A percentile compares a stretch with the other conserved stretches of the same genome.
These are phyloP conservation scores for Lathamus discolor DNA, from an alignment of 2,113 vertebrate genomes.

Conservation along the genomic window DNA sequence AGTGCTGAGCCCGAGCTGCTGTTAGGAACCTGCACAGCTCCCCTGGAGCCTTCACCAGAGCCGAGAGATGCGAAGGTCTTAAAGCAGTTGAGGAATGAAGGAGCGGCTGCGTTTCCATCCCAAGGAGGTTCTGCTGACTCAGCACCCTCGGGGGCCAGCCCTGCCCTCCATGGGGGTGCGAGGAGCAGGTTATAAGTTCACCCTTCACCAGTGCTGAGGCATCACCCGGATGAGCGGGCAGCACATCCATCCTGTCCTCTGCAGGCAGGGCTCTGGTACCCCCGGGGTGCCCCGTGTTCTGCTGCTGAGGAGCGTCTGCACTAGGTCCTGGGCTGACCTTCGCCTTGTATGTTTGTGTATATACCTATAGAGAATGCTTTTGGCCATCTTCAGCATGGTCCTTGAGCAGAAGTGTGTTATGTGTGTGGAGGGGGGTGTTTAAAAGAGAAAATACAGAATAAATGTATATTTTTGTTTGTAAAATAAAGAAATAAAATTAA, in stretches of 20 bases:
- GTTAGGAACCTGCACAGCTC: background rate
- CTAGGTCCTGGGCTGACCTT: conserved; percentile 20
- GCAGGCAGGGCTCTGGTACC: background rate
- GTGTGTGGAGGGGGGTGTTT: background rate
- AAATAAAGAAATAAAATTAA: conserved; percentile 64
- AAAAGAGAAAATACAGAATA: conserved; percentile 43
- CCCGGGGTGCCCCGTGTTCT: background rate
- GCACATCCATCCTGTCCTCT: background rate
- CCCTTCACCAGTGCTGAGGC: background rate
- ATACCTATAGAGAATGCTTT: conserved; percentile 15
- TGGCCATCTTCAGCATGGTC: background rate
- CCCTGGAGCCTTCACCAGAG: background rate
- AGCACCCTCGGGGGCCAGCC: background rate
- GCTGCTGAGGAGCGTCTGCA: conserved; percentile 48
- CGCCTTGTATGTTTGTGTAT: background rate
- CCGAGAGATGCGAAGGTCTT: background rate
- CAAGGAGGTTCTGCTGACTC: background rate
- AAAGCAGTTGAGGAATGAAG: background rate
- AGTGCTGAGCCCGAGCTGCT: background rate
- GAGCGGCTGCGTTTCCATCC: background rate
- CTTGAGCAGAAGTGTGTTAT: conserved; percentile 18
- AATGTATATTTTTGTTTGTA: conserved; percentile 74
- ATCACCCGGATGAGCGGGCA: background rate
- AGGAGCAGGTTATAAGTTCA: background rate
- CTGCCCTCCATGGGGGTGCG: background rate